Evolutionary conservation across 1,140 invertebrate species (phyloP).

Genomic region (Cydia fagiglandana): DNA sequence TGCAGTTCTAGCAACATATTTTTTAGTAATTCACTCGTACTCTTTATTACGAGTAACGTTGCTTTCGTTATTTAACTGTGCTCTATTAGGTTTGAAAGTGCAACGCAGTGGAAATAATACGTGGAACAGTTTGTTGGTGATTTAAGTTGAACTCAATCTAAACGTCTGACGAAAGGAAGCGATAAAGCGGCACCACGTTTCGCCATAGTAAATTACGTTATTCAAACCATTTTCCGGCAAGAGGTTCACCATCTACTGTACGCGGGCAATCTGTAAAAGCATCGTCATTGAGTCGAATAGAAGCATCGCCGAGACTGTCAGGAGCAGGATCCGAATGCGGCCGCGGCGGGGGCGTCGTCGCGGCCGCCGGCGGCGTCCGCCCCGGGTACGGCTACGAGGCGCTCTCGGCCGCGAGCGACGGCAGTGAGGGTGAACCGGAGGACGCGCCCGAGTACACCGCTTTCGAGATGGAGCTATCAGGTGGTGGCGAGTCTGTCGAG

Average conservation of each 20-base stretch:
- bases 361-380: constrained; percentile 61
- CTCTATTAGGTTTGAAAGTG: neutral
- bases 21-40: neutral
- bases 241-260: constrained; percentile 59
- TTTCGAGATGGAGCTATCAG: constrained; percentile 68
- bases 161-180: constrained; percentile 26
- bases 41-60: constrained; percentile 1
- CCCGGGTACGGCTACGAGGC: constrained; percentile 72
- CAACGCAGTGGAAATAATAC: constrained; percentile 20
- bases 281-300: constrained; percentile 68
- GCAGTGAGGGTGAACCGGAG: constrained; percentile 66
- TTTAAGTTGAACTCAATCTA: neutral
- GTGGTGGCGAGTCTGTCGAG: constrained; percentile 60
- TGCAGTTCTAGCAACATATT: constrained; percentile 23
- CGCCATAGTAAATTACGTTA: constrained; percentile 73
- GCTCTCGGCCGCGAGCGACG: constrained; percentile 70
- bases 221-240: constrained; percentile 61
- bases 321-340: constrained; percentile 61
- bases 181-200: constrained; percentile 67
- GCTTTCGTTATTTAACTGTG: neutral
- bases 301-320: constrained; percentile 55
- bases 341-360: constrained; percentile 59
- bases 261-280: constrained; percentile 62
- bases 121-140: neutral
- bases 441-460: constrained; percentile 64